Conservation (phyloP, 2,888 invertebrate genomes). For the Mystacides longicornis region DNA sequence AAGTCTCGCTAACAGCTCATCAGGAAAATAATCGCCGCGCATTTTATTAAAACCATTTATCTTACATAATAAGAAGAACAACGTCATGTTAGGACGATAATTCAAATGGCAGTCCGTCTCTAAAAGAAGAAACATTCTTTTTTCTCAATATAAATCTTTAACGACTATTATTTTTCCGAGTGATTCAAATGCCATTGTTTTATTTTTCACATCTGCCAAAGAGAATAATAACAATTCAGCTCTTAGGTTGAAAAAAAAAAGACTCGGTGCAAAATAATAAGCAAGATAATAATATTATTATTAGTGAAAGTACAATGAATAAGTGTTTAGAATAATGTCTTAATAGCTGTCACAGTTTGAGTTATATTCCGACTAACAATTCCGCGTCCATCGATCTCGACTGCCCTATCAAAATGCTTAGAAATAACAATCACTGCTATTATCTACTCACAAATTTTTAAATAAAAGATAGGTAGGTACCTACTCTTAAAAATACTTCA, state of each 20-base stretch:
- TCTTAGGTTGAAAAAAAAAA: neutral
- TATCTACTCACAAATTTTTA: too few relatives aligned
- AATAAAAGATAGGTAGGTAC: too few relatives aligned
- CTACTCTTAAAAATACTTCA: too few relatives aligned
- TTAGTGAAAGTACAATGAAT: neutral
- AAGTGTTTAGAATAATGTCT: constrained; percentile 7
- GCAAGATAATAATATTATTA: neutral
- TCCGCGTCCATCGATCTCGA: constrained; percentile 21
- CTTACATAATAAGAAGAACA: too few relatives aligned
- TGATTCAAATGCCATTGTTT: constrained; percentile 14
- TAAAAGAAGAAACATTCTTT: neutral
- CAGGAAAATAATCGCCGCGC: too few relatives aligned
- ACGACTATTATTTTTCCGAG: constrained; percentile 7
- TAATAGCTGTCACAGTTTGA: constrained; percentile 22
- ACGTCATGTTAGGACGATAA: neutral
- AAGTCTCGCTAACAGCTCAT: too few relatives aligned
- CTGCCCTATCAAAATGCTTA: constrained; percentile 8
- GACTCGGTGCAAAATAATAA: neutral
- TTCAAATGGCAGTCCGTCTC: neutral
- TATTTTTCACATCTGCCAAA: constrained; percentile 7
- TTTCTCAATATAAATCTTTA: constrained; percentile 11
- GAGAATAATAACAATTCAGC: neutral
- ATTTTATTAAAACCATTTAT: too few relatives aligned
- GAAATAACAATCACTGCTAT: neutral
- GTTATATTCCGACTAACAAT: constrained; percentile 23